Percentiles rank a stretch among this genome's conserved stretches.
Conservation (phyloP, 2,888 invertebrate genomes). For the Panzeria rudis region DNA sequence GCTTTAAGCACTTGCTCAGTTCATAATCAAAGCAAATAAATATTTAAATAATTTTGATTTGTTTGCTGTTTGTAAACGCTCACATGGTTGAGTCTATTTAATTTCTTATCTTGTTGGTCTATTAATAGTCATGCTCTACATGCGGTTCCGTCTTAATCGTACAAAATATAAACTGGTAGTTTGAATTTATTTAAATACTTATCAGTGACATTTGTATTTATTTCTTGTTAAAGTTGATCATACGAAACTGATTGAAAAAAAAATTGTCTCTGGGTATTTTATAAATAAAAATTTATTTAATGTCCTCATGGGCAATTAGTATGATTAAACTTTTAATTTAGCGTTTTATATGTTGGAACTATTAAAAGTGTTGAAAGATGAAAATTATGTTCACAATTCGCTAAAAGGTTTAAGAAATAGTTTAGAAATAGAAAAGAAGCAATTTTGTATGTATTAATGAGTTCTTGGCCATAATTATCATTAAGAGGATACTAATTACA, state of each 20-base stretch:
- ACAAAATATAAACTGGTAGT: conserved; percentile 28
- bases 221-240: not conserved
- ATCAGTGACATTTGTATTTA: conserved; percentile 3
- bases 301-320: conserved; percentile 8
- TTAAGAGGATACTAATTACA: no score
- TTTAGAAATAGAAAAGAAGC: no score
- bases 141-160: not conserved
- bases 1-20: conserved; percentile 18
- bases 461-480: no score
- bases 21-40: conserved; percentile 21
- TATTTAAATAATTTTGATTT: conserved; percentile 42
- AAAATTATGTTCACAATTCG: not conserved
- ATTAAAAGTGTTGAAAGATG: conserved; percentile 14
- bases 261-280: conserved; percentile 5
- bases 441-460: no score
- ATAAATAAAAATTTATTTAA: conserved; percentile 14
- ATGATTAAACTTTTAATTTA: conserved; percentile 4
- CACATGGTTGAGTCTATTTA: not conserved
- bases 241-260: conserved; percentile 15
- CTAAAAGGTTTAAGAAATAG: no score
- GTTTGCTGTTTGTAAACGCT: conserved; percentile 24
- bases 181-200: conserved; percentile 34
- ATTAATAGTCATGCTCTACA: conserved; percentile 4
- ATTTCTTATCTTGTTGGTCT: conserved; percentile 36
- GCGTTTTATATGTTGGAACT: not conserved